Percentiles rank a stretch among this genome's conserved stretches.
Conservation (phyloP, 92 coral and sea anemone genomes). For the Phenganax subtilis region DNA sequence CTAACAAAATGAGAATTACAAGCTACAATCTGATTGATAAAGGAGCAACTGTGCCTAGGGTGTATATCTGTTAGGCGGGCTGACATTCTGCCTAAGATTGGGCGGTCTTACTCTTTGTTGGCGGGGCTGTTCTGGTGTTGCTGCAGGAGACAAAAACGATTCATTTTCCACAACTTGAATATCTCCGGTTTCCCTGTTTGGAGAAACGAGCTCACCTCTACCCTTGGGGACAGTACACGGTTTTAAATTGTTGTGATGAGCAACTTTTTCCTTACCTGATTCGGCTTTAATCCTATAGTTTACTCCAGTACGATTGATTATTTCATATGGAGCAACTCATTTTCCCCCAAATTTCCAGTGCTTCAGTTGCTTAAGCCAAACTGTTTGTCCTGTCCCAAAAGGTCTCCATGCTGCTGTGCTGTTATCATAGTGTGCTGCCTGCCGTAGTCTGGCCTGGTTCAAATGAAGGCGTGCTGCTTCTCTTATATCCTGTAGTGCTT, state of each 20-base stretch:
- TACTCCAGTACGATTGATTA: slow-evolving; percentile 42
- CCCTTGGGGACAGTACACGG: slow-evolving; percentile 37
- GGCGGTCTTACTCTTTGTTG: too few relatives aligned
- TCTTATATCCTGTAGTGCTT: slow-evolving; percentile 8
- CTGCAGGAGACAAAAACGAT: too few relatives aligned
- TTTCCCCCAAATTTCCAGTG: slow-evolving; percentile 54
- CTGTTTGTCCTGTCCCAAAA: slow-evolving; percentile 38
- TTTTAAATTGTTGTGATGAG: slow-evolving; percentile 52
- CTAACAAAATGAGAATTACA: too few relatives aligned
- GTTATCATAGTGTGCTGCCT: too few relatives aligned
- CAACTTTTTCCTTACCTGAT: slow-evolving; percentile 39
- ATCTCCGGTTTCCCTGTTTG: slow-evolving; percentile 46
- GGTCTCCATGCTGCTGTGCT: slow-evolving; percentile 13
- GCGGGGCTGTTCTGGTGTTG: too few relatives aligned
- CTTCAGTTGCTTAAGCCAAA: slow-evolving; percentile 43
- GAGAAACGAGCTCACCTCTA: slow-evolving; percentile 47
- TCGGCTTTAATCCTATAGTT: slow-evolving; percentile 41
- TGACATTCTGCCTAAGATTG: too few relatives aligned
- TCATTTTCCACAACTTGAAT: slow-evolving; percentile 44
- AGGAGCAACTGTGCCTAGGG: background rate
- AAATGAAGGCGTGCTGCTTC: slow-evolving; percentile 9
- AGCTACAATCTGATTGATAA: too few relatives aligned
- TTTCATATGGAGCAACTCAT: slow-evolving; percentile 48
- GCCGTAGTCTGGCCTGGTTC: too few relatives aligned
- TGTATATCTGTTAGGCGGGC: slow-evolving; percentile 46